A percentile compares a stretch with the other conserved stretches of the same genome.
Conservation (phyloP, 2,888 invertebrate species). For the Orthosia incerta region DNA sequence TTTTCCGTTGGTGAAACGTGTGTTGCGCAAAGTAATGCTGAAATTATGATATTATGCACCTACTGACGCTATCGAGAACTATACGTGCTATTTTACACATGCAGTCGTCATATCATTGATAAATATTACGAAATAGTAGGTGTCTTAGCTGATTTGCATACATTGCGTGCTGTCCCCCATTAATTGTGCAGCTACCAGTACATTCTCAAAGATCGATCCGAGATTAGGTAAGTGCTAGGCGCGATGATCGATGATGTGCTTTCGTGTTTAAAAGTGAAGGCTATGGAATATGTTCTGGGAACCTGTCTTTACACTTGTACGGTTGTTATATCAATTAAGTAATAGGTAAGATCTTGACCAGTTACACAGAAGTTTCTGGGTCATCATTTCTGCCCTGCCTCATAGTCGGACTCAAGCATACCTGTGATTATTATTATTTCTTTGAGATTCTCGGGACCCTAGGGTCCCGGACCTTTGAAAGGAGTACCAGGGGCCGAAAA, state of each 20-base stretch:
- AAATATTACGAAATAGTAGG: constrained; percentile 27
- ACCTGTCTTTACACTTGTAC: background rate
- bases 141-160: constrained; percentile 15
- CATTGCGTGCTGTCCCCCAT: constrained; percentile 20
- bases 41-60: constrained; percentile 68
- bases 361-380: background rate
- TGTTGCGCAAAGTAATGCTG: constrained; percentile 81
- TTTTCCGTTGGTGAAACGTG: constrained; percentile 88
- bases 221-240: constrained; percentile 38
- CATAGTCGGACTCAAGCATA: too few relatives aligned
- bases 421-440: too few relatives aligned
- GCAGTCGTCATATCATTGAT: constrained; percentile 18
- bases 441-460: too few relatives aligned
- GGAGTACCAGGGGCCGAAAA: too few relatives aligned
- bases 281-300: constrained; percentile 2
- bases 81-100: constrained; percentile 28
- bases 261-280: constrained; percentile 30
- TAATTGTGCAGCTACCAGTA: background rate
- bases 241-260: constrained; percentile 37
- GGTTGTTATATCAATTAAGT: constrained; percentile 6
- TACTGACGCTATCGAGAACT: constrained; percentile 33
- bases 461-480: too few relatives aligned
- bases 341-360: background rate
- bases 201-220: constrained; percentile 21
- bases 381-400: background rate